These are phyloP conservation scores for Tenodera sinensis DNA, from an alignment of 2,888 invertebrate species.

Conservation along the genomic window DNA sequence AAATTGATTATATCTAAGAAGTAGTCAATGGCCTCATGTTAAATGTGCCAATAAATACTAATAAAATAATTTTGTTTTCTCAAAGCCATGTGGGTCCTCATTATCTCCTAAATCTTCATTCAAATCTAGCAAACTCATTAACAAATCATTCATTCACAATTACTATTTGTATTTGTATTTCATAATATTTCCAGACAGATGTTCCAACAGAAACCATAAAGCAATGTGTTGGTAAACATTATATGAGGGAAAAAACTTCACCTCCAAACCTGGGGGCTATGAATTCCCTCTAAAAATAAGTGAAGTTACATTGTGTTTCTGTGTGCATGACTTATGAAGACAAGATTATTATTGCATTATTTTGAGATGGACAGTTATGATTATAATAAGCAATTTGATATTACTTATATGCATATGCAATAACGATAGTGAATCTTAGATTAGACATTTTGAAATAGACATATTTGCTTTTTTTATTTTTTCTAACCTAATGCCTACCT, in stretches of 20 bases:
- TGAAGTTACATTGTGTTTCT: background rate
- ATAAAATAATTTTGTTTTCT: background rate
- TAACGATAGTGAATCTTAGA: background rate
- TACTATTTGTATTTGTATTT: background rate
- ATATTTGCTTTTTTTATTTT: background rate
- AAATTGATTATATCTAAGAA: background rate
- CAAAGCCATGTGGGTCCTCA: background rate
- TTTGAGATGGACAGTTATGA: background rate
- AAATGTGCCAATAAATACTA: background rate
- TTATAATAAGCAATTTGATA: background rate
- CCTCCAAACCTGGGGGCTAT: background rate
- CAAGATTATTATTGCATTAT: background rate
- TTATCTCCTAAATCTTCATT: background rate
- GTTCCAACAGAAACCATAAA: background rate
- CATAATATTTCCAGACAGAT: background rate
- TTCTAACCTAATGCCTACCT: background rate
- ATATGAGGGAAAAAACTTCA: background rate
- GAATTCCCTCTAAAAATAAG: background rate
- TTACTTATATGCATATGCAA: background rate
- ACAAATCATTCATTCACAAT: background rate
- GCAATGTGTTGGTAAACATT: background rate
- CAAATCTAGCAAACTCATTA: background rate
- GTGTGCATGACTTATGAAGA: background rate
- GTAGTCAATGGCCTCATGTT: background rate
- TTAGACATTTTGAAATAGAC: background rate